Base-by-base conservation (phyloP, 2,888 invertebrate species). In the Lutraria lutraria region DNA sequence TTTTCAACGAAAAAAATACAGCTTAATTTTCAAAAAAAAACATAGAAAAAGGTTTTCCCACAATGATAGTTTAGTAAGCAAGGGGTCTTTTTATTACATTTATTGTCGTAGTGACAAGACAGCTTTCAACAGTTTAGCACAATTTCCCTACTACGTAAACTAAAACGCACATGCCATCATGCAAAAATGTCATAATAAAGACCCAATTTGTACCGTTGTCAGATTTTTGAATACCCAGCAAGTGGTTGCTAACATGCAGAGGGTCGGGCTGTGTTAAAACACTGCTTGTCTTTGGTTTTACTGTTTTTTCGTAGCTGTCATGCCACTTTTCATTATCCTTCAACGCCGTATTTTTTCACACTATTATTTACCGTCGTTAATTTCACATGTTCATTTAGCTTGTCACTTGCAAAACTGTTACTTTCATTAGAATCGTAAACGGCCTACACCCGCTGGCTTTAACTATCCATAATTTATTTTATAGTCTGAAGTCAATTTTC, bases 351-450 rank as follows among this genome's bases (percentile, higher is more conserved):
- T 83, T 87, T 87, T 81, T 89, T 86, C 89, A 86, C 87, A 82
- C 87, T 86, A 82, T 85, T 87, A 87, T 87, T 89, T 87, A 88
- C 83, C 88, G 53, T 89, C 88, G 89, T 91, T 91, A 90, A 92
- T 91, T 90, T 89, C 90, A 86, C 91, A 89, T 92, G 89, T 89
- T 91, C 91, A 91, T 92, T 92, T 90, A 85, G 88, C 92, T 90
- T 92, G 92, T 92, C 91, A 92, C 83, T 91, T 90, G 82, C 83
- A 90, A 92, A 92, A 90, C 90, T 90, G 89, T 90, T 89, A 89
- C 85, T 91, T 92, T 92, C 92, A 90, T 86, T 92, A 91, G 83
- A 82, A 56, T 83, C 85, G 86, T 90, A 89, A 92, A 92, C 91
- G 79, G 90, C 83, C 82, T 34, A 72, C 76, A 81, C 91, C 90